Evolutionary conservation across 2,888 invertebrate genomes (phyloP), one percentile per base, ranked within the genome.

Genomic region (Mycogona germanica): DNA sequence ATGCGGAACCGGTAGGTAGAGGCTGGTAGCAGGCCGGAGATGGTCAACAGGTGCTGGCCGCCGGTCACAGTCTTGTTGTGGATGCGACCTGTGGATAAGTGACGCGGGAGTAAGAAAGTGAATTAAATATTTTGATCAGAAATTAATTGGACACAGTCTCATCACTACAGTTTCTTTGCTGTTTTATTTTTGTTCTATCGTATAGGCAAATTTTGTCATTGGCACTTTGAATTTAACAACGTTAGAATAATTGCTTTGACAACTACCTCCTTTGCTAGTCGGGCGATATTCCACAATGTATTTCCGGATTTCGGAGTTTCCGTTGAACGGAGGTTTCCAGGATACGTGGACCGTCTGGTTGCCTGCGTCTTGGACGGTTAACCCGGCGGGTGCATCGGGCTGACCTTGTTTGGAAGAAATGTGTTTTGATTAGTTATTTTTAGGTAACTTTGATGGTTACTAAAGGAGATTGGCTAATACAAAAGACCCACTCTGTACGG

Each of bases 281-380:
- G 19, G n/a, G n/a, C n/a, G n/a, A n/a, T n/a, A 42, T 49, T 54
- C 54, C 25, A 54, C 35, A 2, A 50, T 32, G 17, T 49, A 54
- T 28, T 42, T 47, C 3, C 14, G 6, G 17, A 54, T 40, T 19
- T 38, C 41, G 14, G 29, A 21, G 28, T 54, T 54, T 25, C 54
- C 54, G 26, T 50, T 28, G 19, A 42, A 54, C 23, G 54, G 49
- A 17, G 21, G n/a, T 5, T 21, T 21, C 54, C 54, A 54, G 7
- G 41, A 29, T 5, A 54, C 3, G n/a, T 42, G 28, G 9, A 54
- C 54, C 12, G 54, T 35, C 26, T 49, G 54, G 25, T 50, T 54
- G 0, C 54, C 54, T n/a, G 30, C 19, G 35, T 54, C 54, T 23
- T 23, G 25, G 25, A 41, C 54, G 9, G 41, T 7, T n/a, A 54